These are phyloP conservation scores for Mesorhabditis belari DNA, from an alignment of 2,888 invertebrate species.

Conservation along the genomic window DNA sequence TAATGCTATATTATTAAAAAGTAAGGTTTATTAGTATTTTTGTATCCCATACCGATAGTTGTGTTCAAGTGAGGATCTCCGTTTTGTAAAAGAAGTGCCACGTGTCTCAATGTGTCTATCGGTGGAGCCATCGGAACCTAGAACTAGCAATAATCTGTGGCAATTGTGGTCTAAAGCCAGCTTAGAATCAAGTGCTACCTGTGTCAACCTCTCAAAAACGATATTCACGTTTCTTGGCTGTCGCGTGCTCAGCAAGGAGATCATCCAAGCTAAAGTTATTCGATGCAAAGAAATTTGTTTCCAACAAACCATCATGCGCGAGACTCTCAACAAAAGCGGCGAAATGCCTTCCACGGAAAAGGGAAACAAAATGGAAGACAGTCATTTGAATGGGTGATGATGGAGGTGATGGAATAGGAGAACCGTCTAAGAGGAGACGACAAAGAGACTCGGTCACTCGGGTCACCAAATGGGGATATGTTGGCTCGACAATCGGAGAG, in stretches of 20 bases:
- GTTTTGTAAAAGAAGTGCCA: conserved; percentile 32
- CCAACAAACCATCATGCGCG: conserved; percentile 23
- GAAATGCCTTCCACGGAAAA: conserved; percentile 31
- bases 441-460: conserved; percentile 31
- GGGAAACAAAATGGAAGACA: conserved; percentile 34
- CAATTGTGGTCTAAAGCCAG: no score
- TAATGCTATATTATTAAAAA: neutral
- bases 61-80: conserved; percentile 13
- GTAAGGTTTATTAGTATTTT: no score
- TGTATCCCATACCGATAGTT: conserved; percentile 20
- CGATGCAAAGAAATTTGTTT: no score
- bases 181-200: no score
- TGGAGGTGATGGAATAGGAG: conserved; percentile 15
- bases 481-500: conserved; percentile 26
- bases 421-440: conserved; percentile 16
- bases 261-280: conserved; percentile 43
- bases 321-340: conserved; percentile 32
- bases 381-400: conserved; percentile 6
- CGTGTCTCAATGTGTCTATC: conserved; percentile 43
- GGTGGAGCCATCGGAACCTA: conserved; percentile 52
- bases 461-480: conserved; percentile 31
- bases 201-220: conserved; percentile 40
- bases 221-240: conserved; percentile 27
- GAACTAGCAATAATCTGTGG: no score
- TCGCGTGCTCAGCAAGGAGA: conserved; percentile 31